These are phyloP conservation scores for Piaya cayana DNA, from an alignment of 2,113 vertebrate species.

Conservation along the genomic window DNA sequence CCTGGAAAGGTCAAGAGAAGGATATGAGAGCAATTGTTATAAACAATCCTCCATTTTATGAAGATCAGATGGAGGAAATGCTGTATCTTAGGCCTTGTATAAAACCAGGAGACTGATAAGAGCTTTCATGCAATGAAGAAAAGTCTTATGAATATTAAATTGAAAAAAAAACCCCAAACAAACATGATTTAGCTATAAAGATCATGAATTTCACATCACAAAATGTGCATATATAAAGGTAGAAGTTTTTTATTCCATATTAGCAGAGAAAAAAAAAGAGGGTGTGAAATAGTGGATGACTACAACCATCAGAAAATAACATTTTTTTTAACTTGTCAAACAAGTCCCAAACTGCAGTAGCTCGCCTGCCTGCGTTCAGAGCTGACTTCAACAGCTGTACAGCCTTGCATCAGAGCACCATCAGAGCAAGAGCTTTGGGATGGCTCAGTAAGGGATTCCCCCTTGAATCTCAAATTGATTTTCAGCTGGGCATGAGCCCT, in stretches of 20 bases:
- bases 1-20: conserved; percentile 15
- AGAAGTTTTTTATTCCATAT: background rate
- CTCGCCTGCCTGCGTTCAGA: background rate
- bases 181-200: background rate
- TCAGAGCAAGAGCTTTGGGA: accelerated
- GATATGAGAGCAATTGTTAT: background rate
- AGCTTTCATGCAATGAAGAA: background rate
- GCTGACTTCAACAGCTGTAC: background rate
- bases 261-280: background rate
- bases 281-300: background rate
- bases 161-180: background rate
- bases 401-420: accelerated
- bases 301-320: background rate
- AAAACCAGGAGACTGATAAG: background rate
- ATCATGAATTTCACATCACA: background rate
- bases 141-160: background rate
- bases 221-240: background rate
- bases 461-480: background rate
- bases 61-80: background rate
- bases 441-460: background rate
- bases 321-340: background rate
- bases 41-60: background rate
- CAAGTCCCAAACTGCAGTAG: background rate
- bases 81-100: background rate
- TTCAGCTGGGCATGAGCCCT: background rate